Base-by-base conservation (phyloP, 2,888 invertebrate genomes). In the Orthosia incerta region DNA sequence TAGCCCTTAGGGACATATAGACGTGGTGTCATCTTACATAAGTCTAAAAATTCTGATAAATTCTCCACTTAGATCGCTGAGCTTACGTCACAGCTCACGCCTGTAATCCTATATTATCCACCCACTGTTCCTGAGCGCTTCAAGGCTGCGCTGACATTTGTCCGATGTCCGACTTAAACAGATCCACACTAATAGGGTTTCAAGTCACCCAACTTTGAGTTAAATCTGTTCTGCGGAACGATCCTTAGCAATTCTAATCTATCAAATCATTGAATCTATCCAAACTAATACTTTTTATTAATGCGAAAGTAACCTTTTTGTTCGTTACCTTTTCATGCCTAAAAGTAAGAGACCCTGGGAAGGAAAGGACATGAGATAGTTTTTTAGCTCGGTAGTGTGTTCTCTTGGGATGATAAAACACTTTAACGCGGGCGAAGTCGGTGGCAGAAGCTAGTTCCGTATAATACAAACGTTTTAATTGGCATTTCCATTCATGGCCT, bases 121-220 rank as follows among this genome's bases (percentile, higher is more conserved):
- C 61, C 65, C 61, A 77, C 72, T 62, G 26, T 55, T 66, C 51
- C 46, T 60, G 64, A 51, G 50, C 16, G 31, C 26, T 62, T 51
- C 79, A 77, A 77, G 65, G 79, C 72, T 62, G 18, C 13, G 15
- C 46, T 72, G 77, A 78, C 79, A 72, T 78, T 78, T 66, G 55
- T 57, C 76, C 50, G 48, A 56, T 70, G 50, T 26, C 76, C 5
- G 15, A 67, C 39, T 39, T 61, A 53, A 53, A 65, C 65, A 57
- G n/a, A 50, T 26, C 61, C 60, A 62, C 56, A 56, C 61, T 78
- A 78, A 57, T 71, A 72, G 61, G 78, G 23, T 77, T 77, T 65
- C 48, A 55, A 61, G 16, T 61, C 63, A 70, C 45, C 50, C 53
- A 50, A 64, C 63, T 56, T 77, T 51, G 15, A 15, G 45, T 45